Evolutionary conservation across 2,888 invertebrate species (phyloP), one percentile per base, ranked within the genome.

Genomic region (Tricholauxania praeusta): DNA sequence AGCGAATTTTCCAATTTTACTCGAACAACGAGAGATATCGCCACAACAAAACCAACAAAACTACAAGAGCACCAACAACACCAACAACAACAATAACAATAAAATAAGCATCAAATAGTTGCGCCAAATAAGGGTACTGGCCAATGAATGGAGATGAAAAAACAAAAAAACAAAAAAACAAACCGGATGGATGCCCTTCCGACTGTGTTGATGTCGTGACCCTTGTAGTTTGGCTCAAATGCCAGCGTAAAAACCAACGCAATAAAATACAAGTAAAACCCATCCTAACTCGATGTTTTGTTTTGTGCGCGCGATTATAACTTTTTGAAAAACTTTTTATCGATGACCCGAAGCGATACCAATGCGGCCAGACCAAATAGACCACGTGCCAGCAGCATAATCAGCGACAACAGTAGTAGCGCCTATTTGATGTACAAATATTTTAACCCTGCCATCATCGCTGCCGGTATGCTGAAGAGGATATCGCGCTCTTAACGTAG

Each of bases 1-100:
- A 39, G 39, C 39, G 39, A 69, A 69, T 60, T 69, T 69, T 69
- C 69, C 60, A 69, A 69, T 69, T 62, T 71, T 19, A 47, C 17
- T 17, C 48, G 14, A 47, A n/a, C 17, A 7, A 15, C 15, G 55
- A 32, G 52, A 39, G 52, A n/a, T 19, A 15, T 19, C 14, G 32
- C 28, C 14, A 68, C 55, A 17, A 51, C 57, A 68, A 22, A 57
- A 17, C 14, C 39, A 57, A 12, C 64, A 28, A 28, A 28, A 28
- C 28, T 28, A 28, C 28, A 28, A 28, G 28, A 55, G 22, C 19
- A 3, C 15, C 39, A 63, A 15, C 39, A 19, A 19, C 48, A 39
- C 15, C 53, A 64, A 48, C 53, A 64, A 28, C 28, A 64, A 28
- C 57, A 60, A 51, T 49, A 71, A 19, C 47, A 63, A 70, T 32